These are phyloP conservation scores for Hirudinaria manillensis DNA, from an alignment of 2,888 invertebrate species.

Conservation along the genomic window DNA sequence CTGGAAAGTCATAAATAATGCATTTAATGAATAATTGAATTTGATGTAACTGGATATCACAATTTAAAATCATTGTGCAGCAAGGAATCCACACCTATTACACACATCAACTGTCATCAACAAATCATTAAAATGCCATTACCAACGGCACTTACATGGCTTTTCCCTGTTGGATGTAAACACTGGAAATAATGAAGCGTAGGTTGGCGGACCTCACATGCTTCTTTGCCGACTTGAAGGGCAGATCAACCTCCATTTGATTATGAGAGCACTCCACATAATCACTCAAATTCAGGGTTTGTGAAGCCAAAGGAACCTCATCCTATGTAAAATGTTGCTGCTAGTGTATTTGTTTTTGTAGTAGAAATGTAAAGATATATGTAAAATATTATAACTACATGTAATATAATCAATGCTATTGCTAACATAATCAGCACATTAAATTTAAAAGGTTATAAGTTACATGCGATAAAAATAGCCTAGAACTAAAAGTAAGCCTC, in stretches of 20 bases:
- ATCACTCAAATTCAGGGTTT: constrained; percentile 80
- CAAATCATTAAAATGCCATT: not conserved
- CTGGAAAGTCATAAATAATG: too few species aligned
- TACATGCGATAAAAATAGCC: too few species aligned
- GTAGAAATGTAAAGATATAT: not conserved
- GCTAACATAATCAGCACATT: not conserved
- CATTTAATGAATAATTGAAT: too few species aligned
- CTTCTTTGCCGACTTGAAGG: constrained; percentile 75
- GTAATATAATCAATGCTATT: not conserved
- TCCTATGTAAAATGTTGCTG: not conserved
- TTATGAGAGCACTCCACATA: constrained; percentile 80
- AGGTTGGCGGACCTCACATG: constrained; percentile 75
- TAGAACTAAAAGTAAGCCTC: too few species aligned
- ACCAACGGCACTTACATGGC: constrained; percentile 73
- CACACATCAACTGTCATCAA: too few species aligned
- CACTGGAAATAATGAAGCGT: constrained; percentile 82
- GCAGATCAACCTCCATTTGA: constrained; percentile 71
- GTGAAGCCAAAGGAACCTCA: constrained; percentile 67
- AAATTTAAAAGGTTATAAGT: too few species aligned
- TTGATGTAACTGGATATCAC: too few species aligned
- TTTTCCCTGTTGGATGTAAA: constrained; percentile 85
- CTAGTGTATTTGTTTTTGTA: too few species aligned
- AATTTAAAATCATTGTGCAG: too few species aligned
- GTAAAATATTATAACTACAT: not conserved
- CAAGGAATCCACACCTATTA: too few species aligned